Evolutionary conservation across 1,140 invertebrate species (phyloP), one percentile per base, ranked within the genome.

Genomic region (Gerris buenoi): DNA sequence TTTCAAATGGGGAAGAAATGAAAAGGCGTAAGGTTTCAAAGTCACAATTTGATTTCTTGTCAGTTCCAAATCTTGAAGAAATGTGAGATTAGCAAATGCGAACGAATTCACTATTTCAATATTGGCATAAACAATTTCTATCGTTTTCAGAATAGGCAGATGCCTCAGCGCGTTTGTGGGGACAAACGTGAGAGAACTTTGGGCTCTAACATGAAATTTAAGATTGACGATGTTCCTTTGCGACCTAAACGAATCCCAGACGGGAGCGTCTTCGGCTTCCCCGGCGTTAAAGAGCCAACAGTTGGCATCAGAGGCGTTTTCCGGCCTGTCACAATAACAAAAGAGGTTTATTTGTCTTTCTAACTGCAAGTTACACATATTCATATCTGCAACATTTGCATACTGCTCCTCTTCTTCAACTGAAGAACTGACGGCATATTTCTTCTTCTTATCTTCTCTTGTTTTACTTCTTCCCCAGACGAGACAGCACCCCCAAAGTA

Each of bases 111-210:
- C 76, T 0, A 85, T 84, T 60, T 82, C 77, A 65, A 91, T 85
- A 64, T 81, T 85, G 0, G 85, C 87, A 72, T 89, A 88, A 69
- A 85, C 81, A 62, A 90, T 84, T 72, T 82, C 81, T 68, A 90
- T 79, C 33, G 79, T 81, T 72, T 80, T 80, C 58, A 90, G 76
- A 67, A 84, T 81, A 67, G 81, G 83, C 70, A 90, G 76, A 70
- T 84, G 82, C 27, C 81, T 79, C 15, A 90, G 77, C 25, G 85
- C 81, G 72, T 81, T 81, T 1, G 84, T 87, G 0, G 88, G 88
- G 61, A 90, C 81, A 72, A 85, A 86, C 26, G 80, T 81, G 25
- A 89, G 76, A 13, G 80, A 81, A 2, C 84, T 85, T 68, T 84
- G 81, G 23, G 81, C 80, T 62, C 85, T 82, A 5, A 89, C 81